These are phyloP conservation scores for Tinamus guttatus DNA, from an alignment of 2,113 vertebrate species.

Conservation along the genomic window DNA sequence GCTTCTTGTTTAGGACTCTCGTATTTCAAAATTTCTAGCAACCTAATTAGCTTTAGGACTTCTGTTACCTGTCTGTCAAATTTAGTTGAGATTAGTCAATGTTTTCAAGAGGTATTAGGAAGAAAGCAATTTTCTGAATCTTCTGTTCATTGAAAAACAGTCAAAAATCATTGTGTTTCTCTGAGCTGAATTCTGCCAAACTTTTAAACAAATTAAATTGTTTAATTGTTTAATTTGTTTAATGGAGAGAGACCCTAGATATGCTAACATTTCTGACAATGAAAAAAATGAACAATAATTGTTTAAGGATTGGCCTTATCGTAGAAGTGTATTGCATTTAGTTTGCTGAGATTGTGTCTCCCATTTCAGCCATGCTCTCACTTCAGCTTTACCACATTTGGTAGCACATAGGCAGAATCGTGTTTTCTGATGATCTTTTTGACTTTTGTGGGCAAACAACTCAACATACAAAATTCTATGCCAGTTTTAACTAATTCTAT, in stretches of 20 bases:
- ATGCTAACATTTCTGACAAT: not conserved
- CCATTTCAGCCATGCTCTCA: not conserved
- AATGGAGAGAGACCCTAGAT: not conserved
- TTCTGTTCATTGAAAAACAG: not conserved
- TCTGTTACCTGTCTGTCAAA: not conserved
- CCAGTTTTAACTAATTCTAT: not conserved
- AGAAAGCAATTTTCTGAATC: not conserved
- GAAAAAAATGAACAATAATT: not conserved
- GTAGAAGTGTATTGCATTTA: not conserved
- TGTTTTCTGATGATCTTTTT: not conserved
- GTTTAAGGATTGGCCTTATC: not conserved
- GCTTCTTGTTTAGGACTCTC: not conserved
- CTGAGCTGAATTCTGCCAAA: not conserved
- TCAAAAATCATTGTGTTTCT: not conserved
- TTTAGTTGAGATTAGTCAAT: not conserved
- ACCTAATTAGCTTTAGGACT: not conserved
- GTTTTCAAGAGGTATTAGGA: not conserved
- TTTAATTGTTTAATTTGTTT: too few species aligned
- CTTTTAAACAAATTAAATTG: not conserved
- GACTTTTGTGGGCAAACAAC: not conserved
- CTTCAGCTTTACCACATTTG: not conserved
- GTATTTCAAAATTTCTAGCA: not conserved
- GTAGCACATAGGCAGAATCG: not conserved
- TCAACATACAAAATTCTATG: not conserved
- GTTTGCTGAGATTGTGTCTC: not conserved